These are phyloP conservation scores for Rhagoletis zephyria DNA, from an alignment of 1,140 invertebrate genomes.

Conservation along the genomic window DNA sequence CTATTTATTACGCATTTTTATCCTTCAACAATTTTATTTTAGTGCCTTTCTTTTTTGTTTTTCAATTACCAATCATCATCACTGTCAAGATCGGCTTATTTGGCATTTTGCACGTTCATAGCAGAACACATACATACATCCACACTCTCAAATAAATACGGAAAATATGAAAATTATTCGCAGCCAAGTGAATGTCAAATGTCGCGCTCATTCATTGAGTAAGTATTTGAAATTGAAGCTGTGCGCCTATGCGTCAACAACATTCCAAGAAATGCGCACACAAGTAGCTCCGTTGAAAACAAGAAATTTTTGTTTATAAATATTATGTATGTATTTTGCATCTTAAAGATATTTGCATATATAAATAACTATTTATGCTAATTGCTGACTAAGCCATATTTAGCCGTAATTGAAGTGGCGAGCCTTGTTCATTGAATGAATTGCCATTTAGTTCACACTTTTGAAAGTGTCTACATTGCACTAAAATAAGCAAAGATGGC, in stretches of 20 bases:
- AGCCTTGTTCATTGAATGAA: neutral
- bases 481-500: too few relatives aligned
- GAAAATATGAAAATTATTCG: slow-evolving; percentile 16
- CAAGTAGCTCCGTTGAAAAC: neutral
- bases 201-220: neutral
- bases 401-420: neutral
- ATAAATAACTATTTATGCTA: neutral
- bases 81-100: neutral
- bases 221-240: neutral
- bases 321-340: neutral
- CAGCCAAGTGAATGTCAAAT: neutral
- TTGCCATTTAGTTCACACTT: slow-evolving; percentile 9
- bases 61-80: neutral
- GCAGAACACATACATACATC: neutral
- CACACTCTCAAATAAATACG: neutral
- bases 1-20: too few relatives aligned
- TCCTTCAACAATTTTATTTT: too few relatives aligned
- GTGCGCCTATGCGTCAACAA: neutral
- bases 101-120: neutral
- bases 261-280: slow-evolving; percentile 13
- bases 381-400: slow-evolving; percentile 34
- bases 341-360: neutral
- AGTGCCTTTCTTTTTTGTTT: neutral
- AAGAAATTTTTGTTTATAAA: slow-evolving; percentile 10
- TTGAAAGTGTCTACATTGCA: too few relatives aligned